Conservation (phyloP, 1,140 invertebrate species). For the Piezodorus guildinii region DNA sequence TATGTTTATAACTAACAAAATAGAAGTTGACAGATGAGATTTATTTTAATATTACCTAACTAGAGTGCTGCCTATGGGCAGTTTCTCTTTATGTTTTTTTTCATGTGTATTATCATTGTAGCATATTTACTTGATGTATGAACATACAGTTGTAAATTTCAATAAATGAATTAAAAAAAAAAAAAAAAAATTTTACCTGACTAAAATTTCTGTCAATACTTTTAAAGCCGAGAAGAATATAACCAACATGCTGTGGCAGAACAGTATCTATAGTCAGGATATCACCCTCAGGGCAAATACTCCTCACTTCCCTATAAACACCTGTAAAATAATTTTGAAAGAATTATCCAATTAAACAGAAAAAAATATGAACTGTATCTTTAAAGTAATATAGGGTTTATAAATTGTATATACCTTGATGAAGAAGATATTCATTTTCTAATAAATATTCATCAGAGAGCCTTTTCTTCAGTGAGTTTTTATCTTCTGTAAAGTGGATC, state of each 20-base stretch:
- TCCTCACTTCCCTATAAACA: conserved; percentile 31
- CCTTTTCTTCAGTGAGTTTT: conserved; percentile 25
- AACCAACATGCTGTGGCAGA: conserved; percentile 24
- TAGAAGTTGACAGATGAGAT: too few species aligned
- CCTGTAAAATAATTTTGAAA: conserved; percentile 28
- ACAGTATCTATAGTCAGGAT: conserved; percentile 16
- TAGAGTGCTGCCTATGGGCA: too few species aligned
- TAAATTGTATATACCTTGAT: conserved; percentile 30
- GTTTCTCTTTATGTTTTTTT: too few species aligned
- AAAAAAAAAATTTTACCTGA: too few species aligned
- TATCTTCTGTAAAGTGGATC: conserved; percentile 29
- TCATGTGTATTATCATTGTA: too few species aligned
- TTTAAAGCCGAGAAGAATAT: conserved; percentile 37
- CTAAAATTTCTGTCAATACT: conserved; percentile 34
- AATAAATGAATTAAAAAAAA: too few species aligned
- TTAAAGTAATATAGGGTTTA: too few species aligned
- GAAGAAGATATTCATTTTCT: conserved; percentile 29
- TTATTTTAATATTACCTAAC: conserved; percentile 25
- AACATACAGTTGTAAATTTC: too few species aligned
- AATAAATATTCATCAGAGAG: conserved; percentile 28
- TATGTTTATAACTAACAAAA: too few species aligned
- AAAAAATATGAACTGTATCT: too few species aligned
- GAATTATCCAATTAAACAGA: background rate
- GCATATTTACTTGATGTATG: too few species aligned
- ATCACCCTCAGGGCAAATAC: conserved; percentile 30